Evolutionary conservation across 2,797 vertebrate species (phyloP).

Genomic region (Urosaurus nigricauda): DNA sequence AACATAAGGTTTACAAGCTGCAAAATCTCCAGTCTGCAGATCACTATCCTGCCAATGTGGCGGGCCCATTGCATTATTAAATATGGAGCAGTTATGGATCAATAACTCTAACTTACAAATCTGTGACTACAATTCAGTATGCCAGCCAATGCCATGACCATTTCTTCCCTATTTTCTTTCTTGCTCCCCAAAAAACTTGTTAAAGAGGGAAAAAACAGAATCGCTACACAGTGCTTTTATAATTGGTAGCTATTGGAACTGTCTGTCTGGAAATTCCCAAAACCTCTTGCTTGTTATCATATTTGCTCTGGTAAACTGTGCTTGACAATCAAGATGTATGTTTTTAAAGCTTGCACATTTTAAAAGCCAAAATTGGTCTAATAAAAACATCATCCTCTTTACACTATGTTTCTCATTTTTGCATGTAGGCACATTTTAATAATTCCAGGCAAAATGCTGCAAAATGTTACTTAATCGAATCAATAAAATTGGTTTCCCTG

Average conservation of each 20-base stretch:
- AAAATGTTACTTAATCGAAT: constrained; percentile 52
- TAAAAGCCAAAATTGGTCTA: constrained; percentile 7
- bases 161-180: not conserved
- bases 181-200: not conserved
- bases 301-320: not conserved
- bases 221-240: not conserved
- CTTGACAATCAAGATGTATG: not conserved
- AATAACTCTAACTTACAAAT: no score
- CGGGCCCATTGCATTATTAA: no score
- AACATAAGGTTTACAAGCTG: no score
- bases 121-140: not conserved
- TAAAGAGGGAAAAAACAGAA: not conserved
- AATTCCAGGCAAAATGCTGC: constrained; percentile 50
- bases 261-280: not conserved
- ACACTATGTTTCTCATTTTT: constrained; percentile 17
- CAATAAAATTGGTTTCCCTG: constrained; percentile 56
- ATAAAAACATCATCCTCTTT: constrained; percentile 23
- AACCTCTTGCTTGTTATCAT: constrained; percentile 2
- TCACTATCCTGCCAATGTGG: no score
- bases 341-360: constrained; percentile 29
- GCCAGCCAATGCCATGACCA: not conserved
- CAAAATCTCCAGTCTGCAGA: no score
- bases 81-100: no score
- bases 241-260: not conserved
- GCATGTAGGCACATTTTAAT: constrained; percentile 23